A percentile compares a stretch with the other conserved stretches of the same genome.
Evolutionary conservation across 2,797 vertebrate species (phyloP).

Genomic region (Hyperoplus immaculatus): DNA sequence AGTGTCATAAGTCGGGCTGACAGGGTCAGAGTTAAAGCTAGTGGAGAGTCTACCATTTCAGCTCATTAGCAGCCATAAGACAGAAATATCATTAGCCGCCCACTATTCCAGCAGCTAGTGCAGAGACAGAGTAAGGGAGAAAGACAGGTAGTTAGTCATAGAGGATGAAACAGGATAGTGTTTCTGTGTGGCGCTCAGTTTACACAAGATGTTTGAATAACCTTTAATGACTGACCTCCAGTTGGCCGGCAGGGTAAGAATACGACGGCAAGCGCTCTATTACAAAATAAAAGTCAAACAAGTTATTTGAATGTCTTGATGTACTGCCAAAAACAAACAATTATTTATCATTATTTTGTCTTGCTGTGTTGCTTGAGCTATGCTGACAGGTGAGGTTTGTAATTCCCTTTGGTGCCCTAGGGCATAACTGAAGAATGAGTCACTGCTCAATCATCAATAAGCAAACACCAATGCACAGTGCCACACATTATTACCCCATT

Average conservation of each 20-base stretch:
- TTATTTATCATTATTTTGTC: background rate
- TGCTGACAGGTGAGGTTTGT: slow-evolving; percentile 48
- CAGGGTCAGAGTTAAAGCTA: slow-evolving; percentile 79
- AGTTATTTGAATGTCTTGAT: background rate
- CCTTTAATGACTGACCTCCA: background rate
- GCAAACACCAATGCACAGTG: slow-evolving; percentile 8
- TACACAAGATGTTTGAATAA: slow-evolving; percentile 55
- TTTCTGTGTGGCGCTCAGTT: slow-evolving; percentile 45
- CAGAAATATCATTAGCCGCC: slow-evolving; percentile 79
- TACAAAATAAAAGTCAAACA: background rate
- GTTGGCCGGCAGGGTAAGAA: background rate
- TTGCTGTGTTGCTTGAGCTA: slow-evolving; percentile 10
- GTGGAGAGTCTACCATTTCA: slow-evolving; percentile 83
- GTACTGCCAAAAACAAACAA: slow-evolving; percentile 3
- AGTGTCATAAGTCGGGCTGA: slow-evolving; percentile 76
- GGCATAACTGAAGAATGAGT: slow-evolving; percentile 10
- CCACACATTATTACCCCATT: background rate
- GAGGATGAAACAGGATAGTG: slow-evolving; percentile 52
- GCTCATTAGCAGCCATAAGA: slow-evolving; percentile 85
- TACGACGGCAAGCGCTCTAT: background rate
- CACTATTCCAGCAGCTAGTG: slow-evolving; percentile 50
- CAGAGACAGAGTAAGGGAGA: slow-evolving; percentile 16
- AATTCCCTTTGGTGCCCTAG: slow-evolving; percentile 10
- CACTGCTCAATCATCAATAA: slow-evolving; percentile 22
- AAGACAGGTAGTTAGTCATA: slow-evolving; percentile 2